Evolutionary conservation across 2,888 invertebrate genomes (phyloP).

Genomic region (Thysanoteuthis rhombus): DNA sequence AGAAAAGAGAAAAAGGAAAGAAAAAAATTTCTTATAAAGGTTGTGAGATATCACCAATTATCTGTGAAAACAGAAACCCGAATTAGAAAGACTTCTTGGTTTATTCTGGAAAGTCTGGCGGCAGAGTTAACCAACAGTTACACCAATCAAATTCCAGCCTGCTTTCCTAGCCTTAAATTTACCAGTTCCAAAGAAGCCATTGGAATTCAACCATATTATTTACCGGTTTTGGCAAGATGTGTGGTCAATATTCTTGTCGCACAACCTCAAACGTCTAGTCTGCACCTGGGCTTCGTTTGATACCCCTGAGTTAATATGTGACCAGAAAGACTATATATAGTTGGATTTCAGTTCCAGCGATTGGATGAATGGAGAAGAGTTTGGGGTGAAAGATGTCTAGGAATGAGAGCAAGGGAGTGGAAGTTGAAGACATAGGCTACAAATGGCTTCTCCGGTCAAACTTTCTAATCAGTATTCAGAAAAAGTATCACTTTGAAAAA

Average conservation of each 20-base stretch:
- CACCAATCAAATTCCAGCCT: not conserved
- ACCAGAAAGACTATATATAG: not conserved
- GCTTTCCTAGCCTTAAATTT: not conserved
- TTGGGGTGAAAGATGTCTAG: not conserved
- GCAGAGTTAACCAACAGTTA: not conserved
- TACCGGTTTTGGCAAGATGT: not conserved
- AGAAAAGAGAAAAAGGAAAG: not conserved
- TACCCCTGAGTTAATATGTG: not conserved
- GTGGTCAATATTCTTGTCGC: not conserved
- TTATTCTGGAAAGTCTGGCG: not conserved
- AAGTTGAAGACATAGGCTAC: not conserved
- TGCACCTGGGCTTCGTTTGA: not conserved
- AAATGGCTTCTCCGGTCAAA: not conserved
- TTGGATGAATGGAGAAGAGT: not conserved
- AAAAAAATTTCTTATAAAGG: not conserved
- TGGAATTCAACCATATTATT: constrained; percentile 12
- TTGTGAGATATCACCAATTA: not conserved
- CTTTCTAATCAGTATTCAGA: not conserved
- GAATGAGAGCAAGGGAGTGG: not conserved
- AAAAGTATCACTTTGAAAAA: not conserved
- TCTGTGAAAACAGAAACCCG: not conserved
- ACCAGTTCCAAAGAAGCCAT: not conserved
- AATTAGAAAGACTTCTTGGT: not conserved
- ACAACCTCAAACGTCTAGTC: not conserved
- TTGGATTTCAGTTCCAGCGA: not conserved